Evolutionary conservation across 2,113 vertebrate species (phyloP).

Genomic region (Grammomys dolichurus): DNA sequence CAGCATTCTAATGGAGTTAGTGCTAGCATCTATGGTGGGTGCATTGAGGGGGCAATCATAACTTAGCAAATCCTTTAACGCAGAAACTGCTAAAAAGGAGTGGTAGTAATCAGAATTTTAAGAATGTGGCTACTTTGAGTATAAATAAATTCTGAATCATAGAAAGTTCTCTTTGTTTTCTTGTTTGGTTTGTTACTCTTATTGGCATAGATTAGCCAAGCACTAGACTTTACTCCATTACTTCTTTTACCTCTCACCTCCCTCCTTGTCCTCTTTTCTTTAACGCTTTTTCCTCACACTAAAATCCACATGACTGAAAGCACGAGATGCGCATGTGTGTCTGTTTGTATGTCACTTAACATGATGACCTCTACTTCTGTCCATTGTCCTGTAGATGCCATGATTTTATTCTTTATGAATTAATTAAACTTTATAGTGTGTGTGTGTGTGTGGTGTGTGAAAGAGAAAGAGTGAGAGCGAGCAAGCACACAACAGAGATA

Average conservation of each 20-base stretch:
- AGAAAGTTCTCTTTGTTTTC: neutral
- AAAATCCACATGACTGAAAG: neutral
- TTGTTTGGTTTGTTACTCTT: neutral
- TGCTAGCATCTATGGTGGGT: neutral
- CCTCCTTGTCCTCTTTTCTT: neutral
- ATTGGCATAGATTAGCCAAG: neutral
- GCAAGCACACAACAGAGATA: too few relatives aligned
- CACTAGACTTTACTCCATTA: neutral
- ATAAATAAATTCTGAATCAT: conserved; percentile 13
- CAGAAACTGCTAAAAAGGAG: neutral
- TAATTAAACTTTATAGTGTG: neutral
- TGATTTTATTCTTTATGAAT: neutral
- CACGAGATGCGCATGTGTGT: neutral
- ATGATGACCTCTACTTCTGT: neutral
- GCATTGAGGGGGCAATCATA: neutral
- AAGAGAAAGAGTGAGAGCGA: neutral
- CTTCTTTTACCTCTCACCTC: too few relatives aligned
- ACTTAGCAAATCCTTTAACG: neutral
- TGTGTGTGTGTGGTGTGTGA: neutral
- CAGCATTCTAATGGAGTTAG: neutral
- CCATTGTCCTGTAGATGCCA: neutral
- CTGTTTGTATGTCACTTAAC: neutral
- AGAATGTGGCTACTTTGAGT: neutral
- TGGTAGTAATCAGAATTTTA: neutral
- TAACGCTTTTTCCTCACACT: neutral